Base-by-base conservation (phyloP, 2,888 invertebrate genomes). In the Eueremaeus valkanovi region DNA sequence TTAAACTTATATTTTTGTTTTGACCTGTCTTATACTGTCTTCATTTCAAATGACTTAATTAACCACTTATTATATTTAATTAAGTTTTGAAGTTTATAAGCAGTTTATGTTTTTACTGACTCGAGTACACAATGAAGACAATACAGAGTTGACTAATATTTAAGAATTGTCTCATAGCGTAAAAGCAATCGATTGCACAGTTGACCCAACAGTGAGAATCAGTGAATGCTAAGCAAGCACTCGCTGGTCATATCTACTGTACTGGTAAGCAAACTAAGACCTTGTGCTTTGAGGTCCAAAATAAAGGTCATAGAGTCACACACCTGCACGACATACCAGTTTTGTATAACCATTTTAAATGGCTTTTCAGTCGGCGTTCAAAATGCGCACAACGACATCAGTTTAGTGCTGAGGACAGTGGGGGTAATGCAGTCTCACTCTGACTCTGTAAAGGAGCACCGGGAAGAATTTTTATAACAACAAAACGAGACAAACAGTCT, bases 401-500 rank as follows among this genome's bases (percentile, higher is more conserved):
- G 36, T 36, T 36, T 5, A 36, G 36, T 11, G 36, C 36, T 11
- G 36, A 36, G 11, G 36, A 36, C 36, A 36, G 6, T 13, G 21
- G 8, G 9, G n/a, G n/a, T 49, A 49, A 49, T 49, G 49, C n/a
- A 49, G n/a, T 49, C 49, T 49, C 21, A 49, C 18, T 24, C 21
- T 55, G 24, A n/a, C 21, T n/a, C n/a, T 27, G 21, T 24, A 27
- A 55, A 55, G 21, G 27, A 55, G 55, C 11, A 13, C 21, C 6
- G 27, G 21, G 11, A 55, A 24, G 55, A 55, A 55, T 51, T 51
- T 51, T 51, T n/a, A 51, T 51, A 51, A 51, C 51, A 55, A 55
- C 51, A 55, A 55, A 55, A 24, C 27, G 55, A 55, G 55, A 55
- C 55, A 55, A 24, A 24, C 55, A 55, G 55, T 55, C 55, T 55